These are phyloP conservation scores for Tupaia chinensis DNA, from an alignment of 2,113 vertebrate species.

Conservation along the genomic window DNA sequence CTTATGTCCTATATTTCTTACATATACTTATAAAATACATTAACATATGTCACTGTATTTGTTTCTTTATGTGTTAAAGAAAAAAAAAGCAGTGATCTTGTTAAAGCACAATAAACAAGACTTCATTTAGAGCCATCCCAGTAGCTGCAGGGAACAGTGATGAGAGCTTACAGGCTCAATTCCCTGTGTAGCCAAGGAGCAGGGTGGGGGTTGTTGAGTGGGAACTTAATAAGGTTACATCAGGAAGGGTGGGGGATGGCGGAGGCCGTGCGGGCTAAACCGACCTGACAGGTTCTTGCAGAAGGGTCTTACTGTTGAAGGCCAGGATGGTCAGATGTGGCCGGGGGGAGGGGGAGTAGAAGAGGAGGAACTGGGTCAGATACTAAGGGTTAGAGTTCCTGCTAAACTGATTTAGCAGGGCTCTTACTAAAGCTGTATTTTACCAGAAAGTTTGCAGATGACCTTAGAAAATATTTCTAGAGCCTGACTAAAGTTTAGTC, in stretches of 20 bases:
- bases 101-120: background rate
- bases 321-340: background rate
- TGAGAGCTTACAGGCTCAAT: background rate
- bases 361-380: background rate
- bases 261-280: background rate
- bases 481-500: background rate
- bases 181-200: background rate
- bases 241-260: background rate
- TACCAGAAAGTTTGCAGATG: background rate
- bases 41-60: background rate
- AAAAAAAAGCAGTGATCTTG: background rate
- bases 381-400: background rate
- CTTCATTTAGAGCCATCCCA: background rate
- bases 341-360: background rate
- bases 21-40: background rate
- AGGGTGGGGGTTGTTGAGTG: background rate
- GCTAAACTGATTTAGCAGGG: background rate
- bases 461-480: background rate
- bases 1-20: background rate
- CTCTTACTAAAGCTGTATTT: background rate
- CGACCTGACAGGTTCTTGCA: background rate
- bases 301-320: background rate
- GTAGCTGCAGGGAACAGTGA: too few species aligned
- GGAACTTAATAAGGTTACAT: background rate
- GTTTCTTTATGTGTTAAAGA: background rate